Conservation (phyloP, 2,888 invertebrate species). For the Helobdella robusta region DNA sequence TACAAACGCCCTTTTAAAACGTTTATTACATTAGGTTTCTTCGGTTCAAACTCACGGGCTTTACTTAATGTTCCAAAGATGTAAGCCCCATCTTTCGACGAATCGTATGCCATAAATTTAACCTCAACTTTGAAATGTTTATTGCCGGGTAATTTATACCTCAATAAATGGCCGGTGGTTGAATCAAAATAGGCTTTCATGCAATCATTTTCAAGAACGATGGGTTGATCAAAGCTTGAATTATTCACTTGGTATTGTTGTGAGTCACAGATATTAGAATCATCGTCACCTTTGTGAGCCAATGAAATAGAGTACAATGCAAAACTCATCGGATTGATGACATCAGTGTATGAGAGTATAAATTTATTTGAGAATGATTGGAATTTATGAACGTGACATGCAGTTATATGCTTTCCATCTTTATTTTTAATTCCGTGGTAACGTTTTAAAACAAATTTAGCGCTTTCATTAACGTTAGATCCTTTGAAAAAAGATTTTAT, state of each 20-base stretch:
- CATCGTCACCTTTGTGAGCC: no score
- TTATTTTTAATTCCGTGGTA: no score
- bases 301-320: not conserved
- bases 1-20: not conserved
- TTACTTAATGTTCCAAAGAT: conserved; percentile 46
- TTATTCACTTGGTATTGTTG: not conserved
- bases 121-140: conserved; percentile 35
- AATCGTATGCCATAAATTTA: conserved; percentile 75
- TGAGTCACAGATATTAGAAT: not conserved
- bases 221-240: not conserved
- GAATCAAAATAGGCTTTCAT: not conserved
- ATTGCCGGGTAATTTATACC: not conserved
- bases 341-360: not conserved
- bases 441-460: no score
- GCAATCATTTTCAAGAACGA: not conserved
- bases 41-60: conserved; percentile 26
- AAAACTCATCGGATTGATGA: not conserved
- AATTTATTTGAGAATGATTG: no score
- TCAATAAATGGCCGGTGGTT: not conserved
- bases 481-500: no score
- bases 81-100: conserved; percentile 52
- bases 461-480: no score
- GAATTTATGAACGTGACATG: no score
- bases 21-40: not conserved
- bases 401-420: no score